Base-by-base conservation (phyloP, 2,888 invertebrate species). In the Pemphredon lugubris region DNA sequence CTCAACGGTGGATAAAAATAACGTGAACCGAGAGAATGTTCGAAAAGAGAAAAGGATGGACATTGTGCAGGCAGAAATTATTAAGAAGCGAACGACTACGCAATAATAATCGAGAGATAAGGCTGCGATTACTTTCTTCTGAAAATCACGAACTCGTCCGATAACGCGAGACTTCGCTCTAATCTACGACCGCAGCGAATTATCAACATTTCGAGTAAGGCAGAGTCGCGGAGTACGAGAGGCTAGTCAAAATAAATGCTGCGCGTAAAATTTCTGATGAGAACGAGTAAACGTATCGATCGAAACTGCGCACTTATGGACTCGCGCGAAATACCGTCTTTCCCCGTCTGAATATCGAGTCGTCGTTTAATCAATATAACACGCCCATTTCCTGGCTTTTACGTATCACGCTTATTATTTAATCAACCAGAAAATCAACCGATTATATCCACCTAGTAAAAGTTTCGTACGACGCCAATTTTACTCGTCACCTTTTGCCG, bases 401-500 rank as follows among this genome's bases (percentile, higher is more conserved):
- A 18, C 16, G 18, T 20, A 16, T 16, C 40, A n/a, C 34, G 34
- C 34, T 34, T 34, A n/a, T n/a, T n/a, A n/a, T n/a, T 34, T 34
- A 34, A n/a, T 26, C 26, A 26, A 34, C n/a, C n/a, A 34, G 9
- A 16, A 34, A 47, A 53, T 45, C 65, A 42, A 32, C 30, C 39
- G 63, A 73, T 73, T 67, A 58, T 44, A 63, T 26, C 32, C 50
- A 55, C 48, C 45, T 50, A 32, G 23, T 60, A 60, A 51, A 51
- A 60, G 47, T 69, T 59, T 59, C 37, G 58, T 51, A 20, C 30
- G 63, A 59, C 68, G 74, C 42, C 58, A 50, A 26, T 63, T 67
- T 68, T 59, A 51, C 50, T 47, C 61, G 54, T 51, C 64, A 64
- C 59, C 59, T 68, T 69, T 68, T 51, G 47, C n/a, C n/a, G n/a